Percentiles rank a stretch among this genome's conserved stretches.
Evolutionary conservation across 2,113 vertebrate genomes (phyloP).

Genomic region (Hippocampus mohnikei): DNA sequence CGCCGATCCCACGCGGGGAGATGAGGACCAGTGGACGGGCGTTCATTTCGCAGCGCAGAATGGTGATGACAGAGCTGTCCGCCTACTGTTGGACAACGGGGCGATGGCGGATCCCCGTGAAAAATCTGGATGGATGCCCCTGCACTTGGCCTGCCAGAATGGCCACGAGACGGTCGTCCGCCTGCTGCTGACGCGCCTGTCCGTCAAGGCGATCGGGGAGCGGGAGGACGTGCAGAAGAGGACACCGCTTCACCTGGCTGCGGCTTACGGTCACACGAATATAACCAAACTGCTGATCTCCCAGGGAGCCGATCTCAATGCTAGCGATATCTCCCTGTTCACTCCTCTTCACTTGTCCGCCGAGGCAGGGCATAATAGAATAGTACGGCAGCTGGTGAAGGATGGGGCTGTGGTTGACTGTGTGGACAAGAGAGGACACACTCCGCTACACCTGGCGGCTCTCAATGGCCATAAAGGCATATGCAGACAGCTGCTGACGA

Average conservation of each 20-base stretch:
- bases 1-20: slow-evolving; percentile 53
- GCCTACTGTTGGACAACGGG: slow-evolving; percentile 76
- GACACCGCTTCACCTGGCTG: slow-evolving; percentile 77
- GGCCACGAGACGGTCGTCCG: slow-evolving; percentile 79
- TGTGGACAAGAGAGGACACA: slow-evolving; percentile 68
- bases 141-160: slow-evolving; percentile 84
- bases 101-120: slow-evolving; percentile 67
- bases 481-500: slow-evolving; percentile 78
- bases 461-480: slow-evolving; percentile 75
- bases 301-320: slow-evolving; percentile 72
- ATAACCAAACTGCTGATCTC: slow-evolving; percentile 78
- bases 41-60: slow-evolving; percentile 84
- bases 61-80: slow-evolving; percentile 69
- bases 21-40: slow-evolving; percentile 77
- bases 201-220: slow-evolving; percentile 49
- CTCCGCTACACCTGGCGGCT: slow-evolving; percentile 78
- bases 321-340: slow-evolving; percentile 64
- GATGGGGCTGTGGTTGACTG: slow-evolving; percentile 49
- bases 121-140: slow-evolving; percentile 74
- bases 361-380: slow-evolving; percentile 78
- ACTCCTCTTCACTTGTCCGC: slow-evolving; percentile 77
- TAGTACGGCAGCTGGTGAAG: slow-evolving; percentile 76
- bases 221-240: slow-evolving; percentile 65
- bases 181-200: slow-evolving; percentile 76
- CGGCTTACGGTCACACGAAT: slow-evolving; percentile 74